Evolutionary conservation across 1,140 invertebrate genomes (phyloP).

Genomic region (Philotrypesis tridentata): DNA sequence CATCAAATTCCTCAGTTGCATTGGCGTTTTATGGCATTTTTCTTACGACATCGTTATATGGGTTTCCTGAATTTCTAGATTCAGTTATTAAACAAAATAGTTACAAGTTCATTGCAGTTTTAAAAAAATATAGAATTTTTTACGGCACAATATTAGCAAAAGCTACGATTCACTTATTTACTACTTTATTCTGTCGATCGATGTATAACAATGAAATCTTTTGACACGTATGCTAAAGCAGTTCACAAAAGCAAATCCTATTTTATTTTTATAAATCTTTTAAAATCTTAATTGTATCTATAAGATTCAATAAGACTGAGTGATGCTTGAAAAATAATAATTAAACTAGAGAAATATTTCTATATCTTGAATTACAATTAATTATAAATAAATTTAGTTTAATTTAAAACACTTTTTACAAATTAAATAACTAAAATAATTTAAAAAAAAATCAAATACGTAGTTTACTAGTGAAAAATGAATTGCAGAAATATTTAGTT

Average conservation of each 20-base stretch:
- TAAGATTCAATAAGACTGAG: constrained; percentile 12
- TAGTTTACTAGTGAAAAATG: not conserved
- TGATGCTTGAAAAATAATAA: not conserved
- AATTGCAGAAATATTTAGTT: constrained; percentile 14
- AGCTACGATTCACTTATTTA: constrained; percentile 19
- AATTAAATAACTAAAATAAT: constrained; percentile 1
- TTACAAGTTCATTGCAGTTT: constrained; percentile 9
- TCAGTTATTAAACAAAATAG: constrained; percentile 30
- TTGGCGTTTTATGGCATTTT: constrained; percentile 47
- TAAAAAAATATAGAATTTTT: constrained; percentile 43
- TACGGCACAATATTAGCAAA: not conserved
- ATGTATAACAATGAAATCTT: constrained; percentile 13
- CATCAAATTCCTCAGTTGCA: constrained; percentile 35
- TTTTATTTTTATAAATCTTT: not conserved
- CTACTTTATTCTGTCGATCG: not conserved
- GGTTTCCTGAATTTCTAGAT: not conserved
- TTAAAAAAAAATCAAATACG: not conserved
- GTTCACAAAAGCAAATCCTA: constrained; percentile 30
- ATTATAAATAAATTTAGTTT: not conserved
- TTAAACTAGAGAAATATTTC: not conserved
- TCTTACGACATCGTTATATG: not conserved
- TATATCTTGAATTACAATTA: not conserved
- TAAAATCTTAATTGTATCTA: not conserved
- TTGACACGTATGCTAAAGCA: not conserved
- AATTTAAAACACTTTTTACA: not conserved